phyloP scores from a whole-genome alignment of 2,888 invertebrate species.

The Sminthurinus aureus region DNA sequence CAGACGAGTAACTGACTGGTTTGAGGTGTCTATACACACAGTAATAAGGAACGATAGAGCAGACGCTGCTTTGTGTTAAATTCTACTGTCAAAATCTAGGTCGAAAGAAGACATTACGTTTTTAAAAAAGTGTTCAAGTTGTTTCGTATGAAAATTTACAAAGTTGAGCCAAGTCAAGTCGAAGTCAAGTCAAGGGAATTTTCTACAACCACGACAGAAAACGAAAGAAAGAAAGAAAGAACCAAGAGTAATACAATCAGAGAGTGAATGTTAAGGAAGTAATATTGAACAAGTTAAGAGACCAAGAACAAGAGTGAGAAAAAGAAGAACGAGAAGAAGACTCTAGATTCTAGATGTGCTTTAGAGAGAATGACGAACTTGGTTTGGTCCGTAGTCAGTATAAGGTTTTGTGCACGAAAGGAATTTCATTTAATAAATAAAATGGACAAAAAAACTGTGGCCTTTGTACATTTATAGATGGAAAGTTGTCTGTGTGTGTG shows the following conservation, averaged over 20 bases:
- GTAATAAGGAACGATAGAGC: not conserved
- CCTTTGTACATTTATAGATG: too few species aligned
- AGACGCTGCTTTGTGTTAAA: slow-evolving; percentile 8
- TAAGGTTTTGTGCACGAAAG: not conserved
- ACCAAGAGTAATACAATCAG: too few species aligned
- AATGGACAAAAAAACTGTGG: not conserved
- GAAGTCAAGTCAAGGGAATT: not conserved
- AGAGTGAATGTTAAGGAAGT: too few species aligned
- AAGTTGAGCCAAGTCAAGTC: slow-evolving; percentile 2
- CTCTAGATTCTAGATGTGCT: not conserved
- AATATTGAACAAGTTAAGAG: too few species aligned
- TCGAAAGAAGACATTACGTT: slow-evolving; percentile 24
- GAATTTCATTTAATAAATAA: not conserved
- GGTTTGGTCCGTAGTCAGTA: not conserved
- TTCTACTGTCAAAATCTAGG: slow-evolving; percentile 31
- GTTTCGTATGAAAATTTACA: slow-evolving; percentile 5
- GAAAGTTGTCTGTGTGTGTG: too few species aligned
- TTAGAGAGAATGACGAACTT: not conserved
- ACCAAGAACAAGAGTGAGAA: not conserved
- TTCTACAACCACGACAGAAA: not conserved
- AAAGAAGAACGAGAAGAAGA: not conserved
- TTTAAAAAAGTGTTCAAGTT: not conserved
- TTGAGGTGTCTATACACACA: not conserved
- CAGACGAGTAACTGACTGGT: too few species aligned
- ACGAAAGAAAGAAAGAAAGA: not conserved